Percentiles rank a stretch among this genome's conserved stretches.
Conservation (phyloP, 1,140 invertebrate species). For the Ceratosolen fusciceps region DNA sequence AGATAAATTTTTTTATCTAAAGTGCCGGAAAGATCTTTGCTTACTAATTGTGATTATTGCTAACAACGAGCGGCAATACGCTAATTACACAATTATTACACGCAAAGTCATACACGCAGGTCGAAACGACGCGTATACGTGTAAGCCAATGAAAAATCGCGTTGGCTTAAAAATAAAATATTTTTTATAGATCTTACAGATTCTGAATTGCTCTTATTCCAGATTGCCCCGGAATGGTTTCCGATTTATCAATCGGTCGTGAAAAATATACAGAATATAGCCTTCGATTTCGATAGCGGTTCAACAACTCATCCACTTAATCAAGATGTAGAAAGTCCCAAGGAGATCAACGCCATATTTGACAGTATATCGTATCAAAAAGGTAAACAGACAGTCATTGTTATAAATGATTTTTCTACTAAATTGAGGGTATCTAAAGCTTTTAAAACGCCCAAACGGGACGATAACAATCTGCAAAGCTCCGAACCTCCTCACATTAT, state of each 20-base stretch:
- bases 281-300: conserved; percentile 78
- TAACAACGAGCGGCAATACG: no score
- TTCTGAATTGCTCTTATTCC: conserved; percentile 13
- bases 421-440: conserved; percentile 32
- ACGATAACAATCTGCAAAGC: conserved; percentile 29
- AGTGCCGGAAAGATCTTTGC: no score
- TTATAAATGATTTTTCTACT: conserved; percentile 13
- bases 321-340: conserved; percentile 78
- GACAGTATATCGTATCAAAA: conserved; percentile 86
- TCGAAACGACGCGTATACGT: no score
- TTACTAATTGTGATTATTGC: no score
- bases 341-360: conserved; percentile 83
- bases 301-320: conserved; percentile 82
- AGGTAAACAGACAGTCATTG: conserved; percentile 63
- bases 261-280: conserved; percentile 76
- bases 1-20: no score
- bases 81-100: no score
- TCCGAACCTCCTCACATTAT: neutral
- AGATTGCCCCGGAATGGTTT: conserved; percentile 78
- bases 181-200: no score
- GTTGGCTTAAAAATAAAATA: no score
- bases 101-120: no score
- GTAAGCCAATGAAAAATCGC: no score
- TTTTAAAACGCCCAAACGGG: conserved; percentile 9
- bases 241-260: conserved; percentile 86